Evolutionary conservation across 1,140 invertebrate genomes (phyloP).

Genomic region (Orchesella cincta): DNA sequence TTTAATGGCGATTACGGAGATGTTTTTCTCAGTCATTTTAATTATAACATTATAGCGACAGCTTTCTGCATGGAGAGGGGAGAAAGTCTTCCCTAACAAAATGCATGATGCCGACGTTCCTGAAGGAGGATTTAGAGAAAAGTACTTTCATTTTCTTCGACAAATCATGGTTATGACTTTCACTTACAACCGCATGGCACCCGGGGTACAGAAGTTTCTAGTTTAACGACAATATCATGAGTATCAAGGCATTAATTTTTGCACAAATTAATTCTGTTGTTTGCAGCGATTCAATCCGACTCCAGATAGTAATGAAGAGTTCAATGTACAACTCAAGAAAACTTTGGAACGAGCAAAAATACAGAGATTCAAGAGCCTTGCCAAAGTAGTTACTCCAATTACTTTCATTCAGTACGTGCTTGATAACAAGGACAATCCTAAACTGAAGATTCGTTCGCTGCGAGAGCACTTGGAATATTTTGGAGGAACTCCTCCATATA

Average conservation of each 20-base stretch:
- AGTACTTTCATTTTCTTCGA: neutral
- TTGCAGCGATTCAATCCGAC: neutral
- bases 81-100: slow-evolving; percentile 14
- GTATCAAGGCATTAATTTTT: neutral
- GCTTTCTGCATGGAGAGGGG: neutral
- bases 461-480: slow-evolving; percentile 20
- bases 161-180: neutral
- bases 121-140: neutral
- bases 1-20: too few relatives aligned
- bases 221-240: neutral
- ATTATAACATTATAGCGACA: neutral
- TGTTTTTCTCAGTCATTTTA: too few relatives aligned
- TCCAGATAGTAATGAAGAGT: neutral
- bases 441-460: neutral
- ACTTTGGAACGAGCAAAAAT: neutral
- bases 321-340: neutral
- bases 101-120: neutral
- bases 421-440: slow-evolving; percentile 17
- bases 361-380: neutral
- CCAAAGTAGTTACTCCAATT: neutral
- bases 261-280: neutral
- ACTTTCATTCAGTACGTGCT: slow-evolving; percentile 14
- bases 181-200: neutral
- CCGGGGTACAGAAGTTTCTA: neutral
- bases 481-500: slow-evolving; percentile 29